Evolutionary conservation across 2,797 vertebrate genomes (phyloP).

Genomic region (Trichosurus vulpecula): DNA sequence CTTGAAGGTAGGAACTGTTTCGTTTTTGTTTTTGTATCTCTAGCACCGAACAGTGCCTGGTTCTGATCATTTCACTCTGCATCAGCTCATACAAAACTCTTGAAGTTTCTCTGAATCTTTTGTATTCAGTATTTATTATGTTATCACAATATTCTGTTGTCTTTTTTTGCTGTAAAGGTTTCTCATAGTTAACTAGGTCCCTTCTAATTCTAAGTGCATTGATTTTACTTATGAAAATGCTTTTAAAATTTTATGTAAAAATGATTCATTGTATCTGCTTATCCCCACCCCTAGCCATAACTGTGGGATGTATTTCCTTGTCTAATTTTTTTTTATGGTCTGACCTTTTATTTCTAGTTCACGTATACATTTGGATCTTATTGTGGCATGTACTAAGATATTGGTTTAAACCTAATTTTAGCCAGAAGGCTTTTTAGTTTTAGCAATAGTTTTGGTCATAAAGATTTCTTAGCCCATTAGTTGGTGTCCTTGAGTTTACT

Average conservation of each 20-base stretch:
- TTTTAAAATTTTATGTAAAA: neutral
- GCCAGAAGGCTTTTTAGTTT: too few species aligned
- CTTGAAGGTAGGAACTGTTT: neutral
- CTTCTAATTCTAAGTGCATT: neutral
- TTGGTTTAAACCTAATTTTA: neutral
- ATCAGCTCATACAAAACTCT: neutral
- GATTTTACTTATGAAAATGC: neutral
- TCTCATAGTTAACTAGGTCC: too few species aligned
- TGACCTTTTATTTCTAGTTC: neutral
- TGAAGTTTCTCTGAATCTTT: neutral
- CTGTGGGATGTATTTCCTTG: neutral
- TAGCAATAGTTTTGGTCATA: too few species aligned
- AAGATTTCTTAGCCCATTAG: neutral
- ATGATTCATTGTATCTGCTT: neutral
- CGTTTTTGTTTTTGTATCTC: neutral
- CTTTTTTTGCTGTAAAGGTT: too few species aligned
- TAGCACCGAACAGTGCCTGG: neutral
- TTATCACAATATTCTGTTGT: neutral
- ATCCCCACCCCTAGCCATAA: neutral
- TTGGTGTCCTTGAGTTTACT: neutral
- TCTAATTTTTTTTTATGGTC: neutral
- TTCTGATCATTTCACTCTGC: neutral
- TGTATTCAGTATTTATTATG: neutral
- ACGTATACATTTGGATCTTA: neutral
- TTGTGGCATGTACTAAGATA: neutral